Conservation (phyloP, 2,797 vertebrate genomes). For the Mionectes olivaceus region DNA sequence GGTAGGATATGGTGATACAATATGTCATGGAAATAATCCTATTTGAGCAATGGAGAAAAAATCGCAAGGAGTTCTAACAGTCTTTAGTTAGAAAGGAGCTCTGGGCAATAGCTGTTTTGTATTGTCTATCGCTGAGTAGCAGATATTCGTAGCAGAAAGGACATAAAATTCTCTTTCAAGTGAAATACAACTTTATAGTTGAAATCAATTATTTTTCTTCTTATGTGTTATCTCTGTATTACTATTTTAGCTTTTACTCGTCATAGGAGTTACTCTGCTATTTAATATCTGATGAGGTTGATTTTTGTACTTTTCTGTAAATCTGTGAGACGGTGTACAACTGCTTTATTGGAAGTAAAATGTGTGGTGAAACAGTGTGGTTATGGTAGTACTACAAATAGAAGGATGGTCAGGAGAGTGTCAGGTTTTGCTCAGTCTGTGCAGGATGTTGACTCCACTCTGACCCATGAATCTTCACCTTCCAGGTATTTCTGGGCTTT, state of each 20-base stretch:
- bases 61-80: not conserved
- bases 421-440: not conserved
- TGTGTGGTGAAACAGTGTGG: not conserved
- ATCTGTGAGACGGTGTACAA: not conserved
- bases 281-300: not conserved
- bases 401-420: not conserved
- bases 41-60: not conserved
- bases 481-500: not conserved
- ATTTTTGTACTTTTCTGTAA: not conserved
- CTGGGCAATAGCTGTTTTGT: not conserved
- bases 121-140: not conserved
- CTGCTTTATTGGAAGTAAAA: not conserved
- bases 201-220: not conserved
- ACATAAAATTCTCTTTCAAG: not conserved
- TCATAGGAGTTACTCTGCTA: not conserved
- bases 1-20: fast-evolving
- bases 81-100: not conserved
- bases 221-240: not conserved
- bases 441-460: not conserved
- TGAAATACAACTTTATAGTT: not conserved
- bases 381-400: not conserved
- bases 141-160: not conserved
- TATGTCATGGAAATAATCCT: not conserved
- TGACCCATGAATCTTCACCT: not conserved
- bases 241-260: not conserved